A percentile compares a stretch with the other conserved stretches of the same genome.
These are phyloP conservation scores for Pandemis corylana DNA, from an alignment of 2,888 invertebrate species.

Conservation along the genomic window DNA sequence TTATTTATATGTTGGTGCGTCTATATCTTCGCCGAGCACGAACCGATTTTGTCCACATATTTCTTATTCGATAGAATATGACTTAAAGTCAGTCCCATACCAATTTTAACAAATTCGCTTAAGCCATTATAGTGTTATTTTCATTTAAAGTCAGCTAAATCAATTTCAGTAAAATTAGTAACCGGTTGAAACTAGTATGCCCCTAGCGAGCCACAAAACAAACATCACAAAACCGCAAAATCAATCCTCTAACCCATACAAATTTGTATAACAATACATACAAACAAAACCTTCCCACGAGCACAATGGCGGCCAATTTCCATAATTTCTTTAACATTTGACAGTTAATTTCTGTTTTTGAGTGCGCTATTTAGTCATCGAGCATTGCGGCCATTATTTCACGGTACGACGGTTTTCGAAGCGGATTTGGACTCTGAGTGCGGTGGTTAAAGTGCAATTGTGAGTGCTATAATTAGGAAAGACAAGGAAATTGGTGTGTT, in stretches of 20 bases:
- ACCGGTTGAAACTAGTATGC: neutral
- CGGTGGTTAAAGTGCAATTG: neutral
- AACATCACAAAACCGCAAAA: neutral
- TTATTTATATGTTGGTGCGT: too few relatives aligned
- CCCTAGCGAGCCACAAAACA: neutral
- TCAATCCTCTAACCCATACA: neutral
- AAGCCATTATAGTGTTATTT: too few relatives aligned
- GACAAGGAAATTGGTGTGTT: conserved; percentile 37
- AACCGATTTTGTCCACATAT: too few relatives aligned
- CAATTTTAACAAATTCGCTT: too few relatives aligned
- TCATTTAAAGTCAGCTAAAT: too few relatives aligned
- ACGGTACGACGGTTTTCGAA: conserved; percentile 16
- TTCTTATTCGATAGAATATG: too few relatives aligned
- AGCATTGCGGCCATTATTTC: conserved; percentile 37
- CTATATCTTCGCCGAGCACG: too few relatives aligned
- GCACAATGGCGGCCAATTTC: conserved; percentile 29
- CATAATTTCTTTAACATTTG: conserved; percentile 43
- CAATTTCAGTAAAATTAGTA: too few relatives aligned
- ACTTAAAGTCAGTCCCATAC: too few relatives aligned
- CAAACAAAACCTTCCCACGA: conserved; percentile 33
- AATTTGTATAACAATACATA: conserved; percentile 11
- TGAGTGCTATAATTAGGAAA: neutral
- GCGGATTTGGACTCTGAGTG: neutral
- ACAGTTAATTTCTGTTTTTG: conserved; percentile 47
- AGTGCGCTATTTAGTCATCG: conserved; percentile 42